Evolutionary conservation across 1,140 invertebrate species (phyloP), one percentile per base, ranked within the genome.

Genomic region (Drosophila lowei): DNA sequence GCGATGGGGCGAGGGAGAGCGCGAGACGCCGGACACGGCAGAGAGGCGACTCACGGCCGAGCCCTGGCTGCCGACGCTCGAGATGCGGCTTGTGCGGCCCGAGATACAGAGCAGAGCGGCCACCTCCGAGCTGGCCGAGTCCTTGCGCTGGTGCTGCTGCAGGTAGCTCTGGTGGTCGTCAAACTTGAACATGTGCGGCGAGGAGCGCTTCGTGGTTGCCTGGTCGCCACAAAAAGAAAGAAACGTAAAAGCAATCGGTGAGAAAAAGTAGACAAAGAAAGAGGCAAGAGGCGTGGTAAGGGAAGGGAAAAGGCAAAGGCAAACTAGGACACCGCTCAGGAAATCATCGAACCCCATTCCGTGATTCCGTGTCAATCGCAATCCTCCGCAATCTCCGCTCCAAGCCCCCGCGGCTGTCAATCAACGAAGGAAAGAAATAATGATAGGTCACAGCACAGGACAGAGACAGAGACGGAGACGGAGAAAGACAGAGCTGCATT

Each of bases 1-100:
- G 91, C 95, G 96, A 92, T 97, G 96, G 5, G 97, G 97, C 28
- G 96, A 97, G 0, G 96, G 96, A 7, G 96, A 97, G 56, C 96
- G 93, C 7, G 93, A 94, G 6, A 93, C 92, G 0, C 94, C 95
- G 1, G 95, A 95, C 3, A 94, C 93, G 0, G 94, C 95, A 0
- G 95, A 96, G 1, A 95, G 93, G 59, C 94, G 93, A 64, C 94
- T 94, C 0, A 93, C 93, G 8, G 93, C 93, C 0, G 94, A 94
- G 23, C 94, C 94, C 79, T 94, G 94, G 52, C 94, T 94, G 58
- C 93, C 95, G n/a, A 96, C 93, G 59, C 95, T 95, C 2, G 96
- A 97, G 59, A 97, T 92, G 46, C 96, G 93, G 47, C 95, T 96
- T 9, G 96, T 96, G 74, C 96, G 93, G 6, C 96, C 96, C 9